Base-by-base conservation (phyloP, 1,140 invertebrate genomes). In the Drosophila navojoa region DNA sequence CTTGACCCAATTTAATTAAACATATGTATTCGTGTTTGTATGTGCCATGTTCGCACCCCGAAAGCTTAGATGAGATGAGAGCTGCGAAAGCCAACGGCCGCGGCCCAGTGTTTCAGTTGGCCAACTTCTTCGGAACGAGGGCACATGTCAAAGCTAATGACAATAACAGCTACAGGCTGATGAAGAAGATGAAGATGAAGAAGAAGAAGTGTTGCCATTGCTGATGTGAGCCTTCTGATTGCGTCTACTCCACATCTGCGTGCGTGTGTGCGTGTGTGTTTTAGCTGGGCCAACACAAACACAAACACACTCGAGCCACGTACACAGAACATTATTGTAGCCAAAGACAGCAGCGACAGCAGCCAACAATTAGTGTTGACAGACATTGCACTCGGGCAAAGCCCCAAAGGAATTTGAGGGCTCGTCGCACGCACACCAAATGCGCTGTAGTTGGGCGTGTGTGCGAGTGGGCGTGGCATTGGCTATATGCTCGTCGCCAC, bases 311-410 rank as follows among this genome's bases (percentile, higher is more conserved):
- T 53, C 61, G 40, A 72, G 47, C 35, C 35, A 53, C 54, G 44
- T 44, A 57, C 45, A 76, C 42, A 49, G 75, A 71, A 66, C 76
- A 84, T 87, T 84, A 87, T 87, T 80, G 84, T 87, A 75, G 79
- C 75, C 77, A 76, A 79, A 71, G 73, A 85, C 77, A 77, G 77
- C 80, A 76, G 75, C 75, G 80, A 78, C 76, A 82, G 72, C 84
- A 87, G 82, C 79, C 82, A 87, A 89, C 85, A 90, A 89, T 89
- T 89, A 90, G 84, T 89, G 84, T 89, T 89, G 84, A 89, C 84
- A 89, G 84, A 89, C 85, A 89, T 89, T 89, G 84, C 84, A 84
- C 79, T 84, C 74, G 76, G 79, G 55, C 70, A 77, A 84, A 84
- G 79, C 68, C 82, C 75, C 66, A 79, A 74, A 69, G 80, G 84